Evolutionary conservation across 2,888 invertebrate species (phyloP), one percentile per base, ranked within the genome.

Genomic region (Ormyrus rosae): DNA sequence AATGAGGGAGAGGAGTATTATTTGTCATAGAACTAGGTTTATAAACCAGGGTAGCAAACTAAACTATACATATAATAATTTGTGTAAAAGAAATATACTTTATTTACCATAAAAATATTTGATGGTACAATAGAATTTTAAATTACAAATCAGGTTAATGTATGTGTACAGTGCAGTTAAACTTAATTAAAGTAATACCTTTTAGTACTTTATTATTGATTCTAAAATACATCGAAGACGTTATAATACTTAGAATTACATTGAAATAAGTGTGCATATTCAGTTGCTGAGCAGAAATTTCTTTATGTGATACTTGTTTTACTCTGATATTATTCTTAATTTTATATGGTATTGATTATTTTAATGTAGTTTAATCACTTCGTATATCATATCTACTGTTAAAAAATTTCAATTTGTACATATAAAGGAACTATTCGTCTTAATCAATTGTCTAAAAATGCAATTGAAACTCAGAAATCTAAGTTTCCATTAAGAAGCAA

Each of bases 31-130:
- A 61, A 75, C 11, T 80, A 83, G 68, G 76, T 70, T 73, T 60
- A 79, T 82, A 70, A 83, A 81, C 73, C 85, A 85, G 83, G 84
- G 85, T 85, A 84, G 83, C 34, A 34, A 34, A 34, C 34, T 34
- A 34, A 34, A 4, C 34, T 80, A 60, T 78, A 78, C 1, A 58
- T 79, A 77, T 82, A 83, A 71, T 82, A 67, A 83, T 82, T 80
- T 83, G 82, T 83, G 77, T 83, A 67, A 78, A 81, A 75, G 70
- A 50, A 77, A 51, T 71, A 81, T 75, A 63, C 65, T 80, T 81
- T 81, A 78, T 80, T 71, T 61, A 67, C 53, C 55, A 53, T 48
- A 71, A 80, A 67, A 74, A 45, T 74, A 56, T 81, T 77, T 77
- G 53, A 70, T 74, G 74, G 53, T 78, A 64, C 48, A 51, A 65